Conservation (phyloP, 2,113 vertebrate genomes). For the Hyperoodon ampullatus region DNA sequence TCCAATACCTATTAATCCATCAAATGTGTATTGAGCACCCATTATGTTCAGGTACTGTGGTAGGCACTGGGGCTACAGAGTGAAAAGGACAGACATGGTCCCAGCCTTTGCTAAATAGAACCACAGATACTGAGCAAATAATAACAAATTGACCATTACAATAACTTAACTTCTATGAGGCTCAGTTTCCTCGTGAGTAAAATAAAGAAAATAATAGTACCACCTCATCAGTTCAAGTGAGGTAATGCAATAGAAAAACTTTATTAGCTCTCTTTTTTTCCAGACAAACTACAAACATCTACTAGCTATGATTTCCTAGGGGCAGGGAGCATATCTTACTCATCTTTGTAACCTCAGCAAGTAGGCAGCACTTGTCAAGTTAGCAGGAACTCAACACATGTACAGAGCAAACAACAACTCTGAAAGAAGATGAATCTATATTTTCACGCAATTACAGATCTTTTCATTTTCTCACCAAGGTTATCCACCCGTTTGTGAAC, state of each 20-base stretch:
- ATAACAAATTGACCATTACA: not conserved
- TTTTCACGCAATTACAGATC: not conserved
- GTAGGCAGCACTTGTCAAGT: not conserved
- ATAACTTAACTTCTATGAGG: not conserved
- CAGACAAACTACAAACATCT: not conserved
- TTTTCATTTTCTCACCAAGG: constrained; percentile 37
- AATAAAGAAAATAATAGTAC: not conserved
- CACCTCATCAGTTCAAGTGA: not conserved
- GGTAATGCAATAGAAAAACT: not conserved
- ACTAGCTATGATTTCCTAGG: not conserved
- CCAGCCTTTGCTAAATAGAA: not conserved
- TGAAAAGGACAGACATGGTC: not conserved
- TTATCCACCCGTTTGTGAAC: not conserved
- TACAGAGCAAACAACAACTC: not conserved
- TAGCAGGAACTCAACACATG: not conserved
- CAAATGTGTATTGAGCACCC: not conserved
- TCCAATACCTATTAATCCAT: not conserved
- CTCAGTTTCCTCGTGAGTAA: not conserved
- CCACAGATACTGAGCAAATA: not conserved
- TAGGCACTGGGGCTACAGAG: not conserved
- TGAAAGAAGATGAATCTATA: not conserved
- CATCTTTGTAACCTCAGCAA: not conserved
- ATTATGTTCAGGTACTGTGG: not conserved
- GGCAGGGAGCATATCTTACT: not conserved
- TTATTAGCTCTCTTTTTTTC: not conserved